Conservation (phyloP, 2,113 vertebrate species). For the Pelobates fuscus region DNA sequence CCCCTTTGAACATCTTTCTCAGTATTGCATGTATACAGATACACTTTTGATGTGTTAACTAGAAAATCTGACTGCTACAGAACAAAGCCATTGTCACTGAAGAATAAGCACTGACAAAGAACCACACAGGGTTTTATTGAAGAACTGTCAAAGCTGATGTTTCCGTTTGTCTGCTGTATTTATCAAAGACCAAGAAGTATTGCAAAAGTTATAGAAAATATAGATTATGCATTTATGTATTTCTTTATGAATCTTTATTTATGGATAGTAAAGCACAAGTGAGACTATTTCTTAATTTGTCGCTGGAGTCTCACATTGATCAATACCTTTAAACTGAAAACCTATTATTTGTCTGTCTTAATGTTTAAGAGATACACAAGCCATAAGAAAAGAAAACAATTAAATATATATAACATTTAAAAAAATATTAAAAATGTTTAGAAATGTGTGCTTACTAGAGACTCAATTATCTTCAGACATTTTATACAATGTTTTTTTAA, state of each 20-base stretch:
- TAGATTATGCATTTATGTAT: slow-evolving; percentile 37
- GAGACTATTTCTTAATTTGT: too few species aligned
- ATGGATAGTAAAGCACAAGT: slow-evolving; percentile 36
- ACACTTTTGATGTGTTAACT: slow-evolving; percentile 92
- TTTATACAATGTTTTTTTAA: too few species aligned
- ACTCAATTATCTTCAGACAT: too few species aligned
- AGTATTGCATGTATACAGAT: slow-evolving; percentile 76
- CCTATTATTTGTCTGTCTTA: too few species aligned
- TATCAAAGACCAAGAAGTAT: slow-evolving; percentile 78
- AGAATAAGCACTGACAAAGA: slow-evolving; percentile 84
- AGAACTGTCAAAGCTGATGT: slow-evolving; percentile 83
- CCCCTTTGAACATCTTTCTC: slow-evolving; percentile 82
- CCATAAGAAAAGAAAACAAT: background rate
- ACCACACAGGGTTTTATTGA: slow-evolving; percentile 86
- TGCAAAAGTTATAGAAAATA: slow-evolving; percentile 72
- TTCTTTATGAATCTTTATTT: background rate
- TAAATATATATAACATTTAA: background rate
- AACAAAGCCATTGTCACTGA: slow-evolving; percentile 92
- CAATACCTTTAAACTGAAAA: too few species aligned
- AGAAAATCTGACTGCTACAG: slow-evolving; percentile 86
- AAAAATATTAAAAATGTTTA: too few species aligned
- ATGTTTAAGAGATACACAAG: too few species aligned
- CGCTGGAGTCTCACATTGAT: too few species aligned
- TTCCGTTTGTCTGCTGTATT: slow-evolving; percentile 78
- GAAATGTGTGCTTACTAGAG: too few species aligned